Evolutionary conservation across 2,113 vertebrate species (phyloP).

Genomic region (Trogon surrucura): DNA sequence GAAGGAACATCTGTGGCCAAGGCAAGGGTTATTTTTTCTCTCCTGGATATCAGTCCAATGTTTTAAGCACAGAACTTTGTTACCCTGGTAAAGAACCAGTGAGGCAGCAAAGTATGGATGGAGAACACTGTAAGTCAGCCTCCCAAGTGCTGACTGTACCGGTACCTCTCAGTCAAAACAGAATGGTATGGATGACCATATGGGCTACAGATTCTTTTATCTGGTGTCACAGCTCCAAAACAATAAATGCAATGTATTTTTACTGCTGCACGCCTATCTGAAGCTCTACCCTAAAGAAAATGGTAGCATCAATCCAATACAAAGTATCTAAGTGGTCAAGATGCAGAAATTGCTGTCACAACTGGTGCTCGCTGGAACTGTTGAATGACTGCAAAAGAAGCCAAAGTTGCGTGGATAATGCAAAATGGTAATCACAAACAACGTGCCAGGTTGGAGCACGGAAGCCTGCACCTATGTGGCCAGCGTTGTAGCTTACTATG

Average conservation of each 20-base stretch:
- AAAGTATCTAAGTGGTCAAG: not conserved
- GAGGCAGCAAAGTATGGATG: not conserved
- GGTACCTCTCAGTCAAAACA: not conserved
- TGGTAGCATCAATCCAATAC: not conserved
- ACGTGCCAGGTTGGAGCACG: accelerated
- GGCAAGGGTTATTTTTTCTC: not conserved
- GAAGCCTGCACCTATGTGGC: not conserved
- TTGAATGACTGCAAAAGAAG: not conserved
- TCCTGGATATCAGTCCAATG: not conserved
- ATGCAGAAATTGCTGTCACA: not conserved
- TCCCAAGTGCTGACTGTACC: not conserved
- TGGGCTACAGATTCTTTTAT: not conserved
- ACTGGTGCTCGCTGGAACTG: not conserved
- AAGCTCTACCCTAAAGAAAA: not conserved
- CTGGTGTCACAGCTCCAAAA: not conserved
- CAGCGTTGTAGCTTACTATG: not conserved
- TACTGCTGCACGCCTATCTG: not conserved
- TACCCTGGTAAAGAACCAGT: not conserved
- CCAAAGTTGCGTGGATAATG: not conserved
- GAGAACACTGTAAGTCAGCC: not conserved
- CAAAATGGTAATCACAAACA: not conserved
- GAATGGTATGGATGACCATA: not conserved
- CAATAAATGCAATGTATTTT: not conserved
- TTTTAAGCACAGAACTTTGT: not conserved
- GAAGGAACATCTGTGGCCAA: not conserved